A percentile compares a stretch with the other conserved stretches of the same genome.
These are phyloP conservation scores for Petrocephalus sullivani DNA, from an alignment of 2,797 vertebrate species.

Conservation along the genomic window DNA sequence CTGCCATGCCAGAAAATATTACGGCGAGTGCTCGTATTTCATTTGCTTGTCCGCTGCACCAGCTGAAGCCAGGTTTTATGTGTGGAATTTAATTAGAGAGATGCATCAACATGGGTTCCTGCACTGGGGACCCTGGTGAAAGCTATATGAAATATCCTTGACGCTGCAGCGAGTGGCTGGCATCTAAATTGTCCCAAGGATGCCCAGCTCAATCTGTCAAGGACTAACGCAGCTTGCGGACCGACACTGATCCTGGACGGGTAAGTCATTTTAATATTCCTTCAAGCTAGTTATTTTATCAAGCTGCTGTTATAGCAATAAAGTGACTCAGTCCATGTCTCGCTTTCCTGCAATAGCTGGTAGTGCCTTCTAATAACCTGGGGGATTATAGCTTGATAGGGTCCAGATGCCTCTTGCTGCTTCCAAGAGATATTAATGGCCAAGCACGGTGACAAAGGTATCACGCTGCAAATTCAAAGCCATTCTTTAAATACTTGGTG, in stretches of 20 bases:
- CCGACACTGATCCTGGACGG: background rate
- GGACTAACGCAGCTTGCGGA: conserved; percentile 1
- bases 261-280: background rate
- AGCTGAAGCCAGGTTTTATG: conserved; percentile 32
- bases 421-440: background rate
- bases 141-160: conserved; percentile 30
- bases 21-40: conserved; percentile 34
- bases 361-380: background rate
- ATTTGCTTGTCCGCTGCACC: conserved; percentile 14
- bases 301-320: background rate
- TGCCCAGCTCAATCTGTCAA: conserved; percentile 13
- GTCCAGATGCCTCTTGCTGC: background rate
- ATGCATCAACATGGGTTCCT: conserved; percentile 22
- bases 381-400: background rate
- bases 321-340: background rate
- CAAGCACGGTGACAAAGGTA: background rate
- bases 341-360: background rate
- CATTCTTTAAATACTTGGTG: background rate
- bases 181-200: conserved; percentile 19
- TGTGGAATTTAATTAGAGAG: conserved; percentile 38
- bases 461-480: background rate
- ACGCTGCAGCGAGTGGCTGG: conserved; percentile 18
- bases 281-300: background rate
- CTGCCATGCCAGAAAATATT: conserved; percentile 22
- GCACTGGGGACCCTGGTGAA: conserved; percentile 12